phyloP scores from a whole-genome alignment of 2,797 vertebrate species.

The Champsocephalus esox region DNA sequence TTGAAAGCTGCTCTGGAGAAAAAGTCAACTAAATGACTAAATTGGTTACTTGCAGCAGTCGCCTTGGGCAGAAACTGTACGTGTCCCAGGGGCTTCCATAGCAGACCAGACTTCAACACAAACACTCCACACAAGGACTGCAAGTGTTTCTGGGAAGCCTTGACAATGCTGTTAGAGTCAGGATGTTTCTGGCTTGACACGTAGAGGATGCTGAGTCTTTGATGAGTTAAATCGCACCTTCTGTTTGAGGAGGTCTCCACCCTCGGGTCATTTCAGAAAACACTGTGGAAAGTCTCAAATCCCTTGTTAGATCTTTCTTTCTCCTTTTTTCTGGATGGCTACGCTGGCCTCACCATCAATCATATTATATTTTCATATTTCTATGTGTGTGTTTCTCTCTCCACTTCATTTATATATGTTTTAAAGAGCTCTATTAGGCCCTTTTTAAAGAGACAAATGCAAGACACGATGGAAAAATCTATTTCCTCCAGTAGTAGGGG shows the following conservation, averaged over 20 bases:
- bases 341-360: not conserved
- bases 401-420: not conserved
- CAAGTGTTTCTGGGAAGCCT: conserved; percentile 33
- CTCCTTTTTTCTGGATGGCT: not conserved
- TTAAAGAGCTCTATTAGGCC: not conserved
- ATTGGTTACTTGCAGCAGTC: conserved; percentile 40
- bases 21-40: conserved; percentile 44
- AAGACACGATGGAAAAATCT: not conserved
- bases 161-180: not conserved
- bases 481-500: conserved; percentile 3
- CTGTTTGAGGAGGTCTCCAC: conserved; percentile 7
- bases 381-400: not conserved
- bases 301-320: not conserved
- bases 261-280: conserved; percentile 22
- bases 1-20: conserved; percentile 38
- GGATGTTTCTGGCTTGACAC: conserved; percentile 34
- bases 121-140: conserved; percentile 14
- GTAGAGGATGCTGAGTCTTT: conserved; percentile 23
- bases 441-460: not conserved
- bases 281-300: conserved; percentile 14
- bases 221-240: conserved; percentile 36
- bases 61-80: conserved; percentile 54
- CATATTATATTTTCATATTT: no score
- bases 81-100: conserved; percentile 47
- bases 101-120: conserved; percentile 24